These are phyloP conservation scores for Dendrolimus kikuchii DNA, from an alignment of 1,140 invertebrate genomes.

Conservation along the genomic window DNA sequence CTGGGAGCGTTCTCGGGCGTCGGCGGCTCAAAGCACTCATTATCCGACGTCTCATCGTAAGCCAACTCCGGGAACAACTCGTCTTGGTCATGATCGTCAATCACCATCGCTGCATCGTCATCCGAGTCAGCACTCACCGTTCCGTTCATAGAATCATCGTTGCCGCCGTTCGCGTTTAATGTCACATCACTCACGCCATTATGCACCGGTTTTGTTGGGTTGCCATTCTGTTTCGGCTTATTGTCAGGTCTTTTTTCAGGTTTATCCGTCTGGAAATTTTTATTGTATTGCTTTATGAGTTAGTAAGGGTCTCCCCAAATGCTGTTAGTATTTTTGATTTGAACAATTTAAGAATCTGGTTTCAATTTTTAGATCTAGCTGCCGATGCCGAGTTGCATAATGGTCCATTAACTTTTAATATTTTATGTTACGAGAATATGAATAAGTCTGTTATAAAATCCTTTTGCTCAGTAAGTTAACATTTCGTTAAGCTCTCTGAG, in stretches of 20 bases:
- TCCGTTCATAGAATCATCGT: slow-evolving; percentile 21
- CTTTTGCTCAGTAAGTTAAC: too few relatives aligned
- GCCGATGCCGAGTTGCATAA: too few relatives aligned
- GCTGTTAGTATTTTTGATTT: too few relatives aligned
- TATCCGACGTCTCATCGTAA: slow-evolving; percentile 52
- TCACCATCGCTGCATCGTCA: slow-evolving; percentile 25
- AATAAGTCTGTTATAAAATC: too few relatives aligned
- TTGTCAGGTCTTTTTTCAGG: slow-evolving; percentile 10
- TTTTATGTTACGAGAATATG: too few relatives aligned
- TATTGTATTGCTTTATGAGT: too few relatives aligned
- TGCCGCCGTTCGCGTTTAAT: slow-evolving; percentile 25
- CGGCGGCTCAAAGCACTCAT: slow-evolving; percentile 37
- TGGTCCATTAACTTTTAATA: too few relatives aligned
- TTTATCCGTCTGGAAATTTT: slow-evolving; percentile 2
- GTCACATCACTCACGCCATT: slow-evolving; percentile 13
- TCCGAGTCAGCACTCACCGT: slow-evolving; percentile 44
- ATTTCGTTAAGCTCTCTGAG: too few relatives aligned
- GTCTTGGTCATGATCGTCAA: slow-evolving; percentile 37
- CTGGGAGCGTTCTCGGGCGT: slow-evolving; percentile 33
- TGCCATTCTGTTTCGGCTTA: slow-evolving; percentile 40
- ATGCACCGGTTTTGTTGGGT: slow-evolving; percentile 11
- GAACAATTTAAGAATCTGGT: too few relatives aligned
- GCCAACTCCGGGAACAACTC: slow-evolving; percentile 56
- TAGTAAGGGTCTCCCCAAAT: too few relatives aligned
- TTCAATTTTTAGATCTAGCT: too few relatives aligned